Evolutionary conservation across 2,113 vertebrate species (phyloP), one percentile per base, ranked within the genome.

Genomic region (Pampusana beccarii): DNA sequence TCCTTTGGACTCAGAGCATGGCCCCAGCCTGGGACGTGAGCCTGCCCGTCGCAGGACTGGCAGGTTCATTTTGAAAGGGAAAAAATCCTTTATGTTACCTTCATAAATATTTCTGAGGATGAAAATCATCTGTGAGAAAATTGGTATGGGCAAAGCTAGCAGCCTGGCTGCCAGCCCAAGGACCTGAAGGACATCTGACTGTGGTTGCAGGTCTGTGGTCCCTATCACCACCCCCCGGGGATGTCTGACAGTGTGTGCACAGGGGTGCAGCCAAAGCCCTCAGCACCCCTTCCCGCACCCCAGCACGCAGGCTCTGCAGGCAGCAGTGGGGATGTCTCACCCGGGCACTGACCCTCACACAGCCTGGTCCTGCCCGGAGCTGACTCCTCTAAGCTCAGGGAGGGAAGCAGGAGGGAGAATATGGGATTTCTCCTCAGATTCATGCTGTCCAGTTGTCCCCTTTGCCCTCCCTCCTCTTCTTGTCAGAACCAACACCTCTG

Each of bases 291-390:
- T 75, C 53, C 61, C 2, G 2, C 38, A 60, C 9, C 11, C 16
- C 42, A 26, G 82, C 21, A 67, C 0, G 0, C 53, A 70, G 51
- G 28, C 0, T 0, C 28, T 67, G 31, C n/a, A 67, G 19, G 38
- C 57, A 75, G 71, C 44, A 82, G 57, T 33, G 40, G 58, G 66
- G 53, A 56, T 0, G 0, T 50, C 38, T 81, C 5, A 1, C 11
- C 42, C 16, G 64, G 62, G 29, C 62, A 80, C 58, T 80, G 70
- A 50, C 23, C 29, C 9, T 80, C 34, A 23, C 2, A 1, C 40
- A 80, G 28, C 29, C 50, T 44, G 5, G 9, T 65, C n/a, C 82
- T 93, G 73, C 25, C 25, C 2, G 7, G 23, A 67, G n/a, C 29
- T 26, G 48, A 56, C 29, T 21, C 38, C 20, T 51, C 19, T 58